phyloP scores from a whole-genome alignment of 2,113 vertebrate species.

The Strix uralensis region DNA sequence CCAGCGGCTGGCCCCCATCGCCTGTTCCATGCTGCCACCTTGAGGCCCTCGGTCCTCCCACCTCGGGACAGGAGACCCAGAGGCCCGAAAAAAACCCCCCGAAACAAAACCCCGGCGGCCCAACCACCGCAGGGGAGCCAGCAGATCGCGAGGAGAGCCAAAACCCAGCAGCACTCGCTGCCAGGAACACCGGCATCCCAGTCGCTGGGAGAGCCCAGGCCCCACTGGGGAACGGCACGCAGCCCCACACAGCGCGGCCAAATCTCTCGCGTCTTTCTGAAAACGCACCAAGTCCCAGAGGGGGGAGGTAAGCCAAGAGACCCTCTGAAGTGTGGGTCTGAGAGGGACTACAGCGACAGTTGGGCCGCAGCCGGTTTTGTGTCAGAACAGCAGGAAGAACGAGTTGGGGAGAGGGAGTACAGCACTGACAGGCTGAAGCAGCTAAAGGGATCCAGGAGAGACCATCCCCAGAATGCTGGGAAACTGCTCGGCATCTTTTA shows the following conservation, averaged over 20 bases:
- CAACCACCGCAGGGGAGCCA: fast-evolving
- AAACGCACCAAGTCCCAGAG: neutral
- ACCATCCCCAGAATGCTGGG: fast-evolving
- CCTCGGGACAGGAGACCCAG: fast-evolving
- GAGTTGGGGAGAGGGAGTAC: neutral
- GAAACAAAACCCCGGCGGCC: neutral
- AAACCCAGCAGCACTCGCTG: neutral
- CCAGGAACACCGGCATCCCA: fast-evolving
- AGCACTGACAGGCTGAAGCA: neutral
- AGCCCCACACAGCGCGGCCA: neutral
- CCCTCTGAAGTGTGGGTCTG: fast-evolving
- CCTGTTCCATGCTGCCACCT: constrained; percentile 47
- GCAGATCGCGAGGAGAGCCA: fast-evolving
- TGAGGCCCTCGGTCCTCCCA: neutral
- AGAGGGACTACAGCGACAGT: neutral
- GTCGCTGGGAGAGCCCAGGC: fast-evolving
- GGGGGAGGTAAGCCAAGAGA: neutral
- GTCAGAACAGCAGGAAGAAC: neutral
- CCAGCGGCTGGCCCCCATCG: neutral
- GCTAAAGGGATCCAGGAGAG: neutral
- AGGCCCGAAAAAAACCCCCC: too few relatives aligned
- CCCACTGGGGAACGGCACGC: fast-evolving
- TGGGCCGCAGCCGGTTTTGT: too few relatives aligned
- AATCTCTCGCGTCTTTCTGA: fast-evolving
- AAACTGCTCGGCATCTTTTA: neutral